phyloP scores from a whole-genome alignment of 2,888 invertebrate genomes.

The Andrena dorsata region DNA sequence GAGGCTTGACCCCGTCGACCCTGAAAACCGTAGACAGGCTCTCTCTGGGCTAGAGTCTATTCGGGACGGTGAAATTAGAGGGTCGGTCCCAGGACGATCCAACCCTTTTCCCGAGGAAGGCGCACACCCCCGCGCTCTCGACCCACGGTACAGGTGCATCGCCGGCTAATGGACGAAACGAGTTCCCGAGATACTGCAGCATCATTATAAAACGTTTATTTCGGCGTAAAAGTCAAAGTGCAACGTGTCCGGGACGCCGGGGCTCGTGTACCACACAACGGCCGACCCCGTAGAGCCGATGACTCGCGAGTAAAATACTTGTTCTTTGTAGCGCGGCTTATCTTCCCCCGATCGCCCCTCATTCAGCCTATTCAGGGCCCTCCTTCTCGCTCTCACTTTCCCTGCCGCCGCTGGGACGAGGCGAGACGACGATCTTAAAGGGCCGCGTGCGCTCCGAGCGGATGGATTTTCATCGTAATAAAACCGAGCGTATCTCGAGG shows the following conservation, averaged over 20 bases:
- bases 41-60: slow-evolving; percentile 40
- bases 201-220: slow-evolving; percentile 80
- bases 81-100: slow-evolving; percentile 67
- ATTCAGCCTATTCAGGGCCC: slow-evolving; percentile 43
- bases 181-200: slow-evolving; percentile 76
- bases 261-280: not conserved
- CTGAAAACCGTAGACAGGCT: slow-evolving; percentile 49
- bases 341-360: slow-evolving; percentile 46
- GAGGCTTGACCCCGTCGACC: slow-evolving; percentile 58
- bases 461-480: slow-evolving; percentile 52
- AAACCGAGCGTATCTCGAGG: slow-evolving; percentile 42
- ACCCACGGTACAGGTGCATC: slow-evolving; percentile 73
- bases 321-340: slow-evolving; percentile 56
- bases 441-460: slow-evolving; percentile 23
- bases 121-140: slow-evolving; percentile 68
- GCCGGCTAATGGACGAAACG: slow-evolving; percentile 76
- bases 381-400: slow-evolving; percentile 9
- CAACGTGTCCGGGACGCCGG: slow-evolving; percentile 57
- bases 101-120: slow-evolving; percentile 70
- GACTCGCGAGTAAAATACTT: slow-evolving; percentile 72
- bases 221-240: slow-evolving; percentile 76
- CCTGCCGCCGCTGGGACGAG: not conserved
- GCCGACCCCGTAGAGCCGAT: slow-evolving; percentile 49
- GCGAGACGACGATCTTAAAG: slow-evolving; percentile 12
- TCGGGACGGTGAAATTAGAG: slow-evolving; percentile 77